phyloP scores from a whole-genome alignment of 2,113 vertebrate species.

The Silurus glanis region DNA sequence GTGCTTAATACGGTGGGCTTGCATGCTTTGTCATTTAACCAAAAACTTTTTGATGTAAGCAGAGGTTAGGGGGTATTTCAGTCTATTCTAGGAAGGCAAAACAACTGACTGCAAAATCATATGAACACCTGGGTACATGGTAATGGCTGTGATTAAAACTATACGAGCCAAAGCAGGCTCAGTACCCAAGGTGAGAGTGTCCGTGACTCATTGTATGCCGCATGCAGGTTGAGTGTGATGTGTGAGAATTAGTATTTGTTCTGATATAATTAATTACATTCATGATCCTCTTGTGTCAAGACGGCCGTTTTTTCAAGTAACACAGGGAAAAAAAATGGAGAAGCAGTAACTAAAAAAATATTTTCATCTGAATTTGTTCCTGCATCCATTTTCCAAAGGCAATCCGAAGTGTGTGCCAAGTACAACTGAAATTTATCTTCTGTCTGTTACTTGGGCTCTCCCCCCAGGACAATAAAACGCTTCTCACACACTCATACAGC shows the following conservation, averaged over 20 bases:
- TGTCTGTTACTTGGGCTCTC: slow-evolving; percentile 42
- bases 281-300: neutral
- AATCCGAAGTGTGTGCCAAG: slow-evolving; percentile 40
- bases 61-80: neutral
- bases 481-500: slow-evolving; percentile 47
- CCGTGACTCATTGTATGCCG: slow-evolving; percentile 52
- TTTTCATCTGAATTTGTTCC: slow-evolving; percentile 19
- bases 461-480: slow-evolving; percentile 53
- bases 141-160: neutral
- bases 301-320: neutral
- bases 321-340: neutral
- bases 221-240: slow-evolving; percentile 29
- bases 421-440: slow-evolving; percentile 38
- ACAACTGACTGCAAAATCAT: neutral
- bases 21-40: slow-evolving; percentile 8
- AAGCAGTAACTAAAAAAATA: neutral
- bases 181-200: neutral
- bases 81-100: neutral
- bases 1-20: neutral
- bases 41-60: neutral
- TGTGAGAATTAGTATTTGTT: neutral
- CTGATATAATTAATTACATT: neutral
- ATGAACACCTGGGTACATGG: neutral
- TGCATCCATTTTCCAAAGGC: slow-evolving; percentile 32
- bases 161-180: slow-evolving; percentile 13